Conservation (phyloP, 2,797 vertebrate species). For the Myotis daubentonii region DNA sequence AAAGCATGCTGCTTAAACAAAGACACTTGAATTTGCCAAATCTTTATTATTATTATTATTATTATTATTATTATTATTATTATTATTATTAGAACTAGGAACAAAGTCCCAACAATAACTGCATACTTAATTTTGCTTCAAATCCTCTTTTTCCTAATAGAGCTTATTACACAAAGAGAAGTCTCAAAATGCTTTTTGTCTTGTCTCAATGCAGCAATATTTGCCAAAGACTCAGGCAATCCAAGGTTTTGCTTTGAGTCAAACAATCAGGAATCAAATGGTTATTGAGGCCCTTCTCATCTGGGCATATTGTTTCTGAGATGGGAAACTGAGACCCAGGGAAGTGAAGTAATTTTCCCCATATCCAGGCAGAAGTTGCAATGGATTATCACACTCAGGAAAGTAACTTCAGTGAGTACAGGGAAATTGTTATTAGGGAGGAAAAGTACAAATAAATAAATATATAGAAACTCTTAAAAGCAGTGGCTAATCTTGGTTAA, state of each 20-base stretch:
- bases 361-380: rapidly evolving
- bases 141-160: background rate
- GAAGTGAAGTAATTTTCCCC: background rate
- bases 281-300: rapidly evolving
- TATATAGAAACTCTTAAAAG: rapidly evolving
- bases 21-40: background rate
- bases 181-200: background rate
- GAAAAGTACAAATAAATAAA: rapidly evolving
- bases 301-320: rapidly evolving
- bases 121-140: background rate
- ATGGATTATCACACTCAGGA: rapidly evolving
- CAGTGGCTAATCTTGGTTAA: background rate
- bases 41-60: background rate
- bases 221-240: background rate
- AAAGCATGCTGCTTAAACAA: background rate
- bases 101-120: background rate
- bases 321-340: background rate
- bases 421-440: rapidly evolving
- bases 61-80: background rate
- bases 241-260: background rate
- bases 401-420: background rate
- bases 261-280: background rate
- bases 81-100: background rate
- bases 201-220: background rate
- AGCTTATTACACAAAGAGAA: conserved; percentile 8